A percentile compares a stretch with the other conserved stretches of the same genome.
phyloP scores from a whole-genome alignment of 2,797 vertebrate genomes.

The Anas capensis region DNA sequence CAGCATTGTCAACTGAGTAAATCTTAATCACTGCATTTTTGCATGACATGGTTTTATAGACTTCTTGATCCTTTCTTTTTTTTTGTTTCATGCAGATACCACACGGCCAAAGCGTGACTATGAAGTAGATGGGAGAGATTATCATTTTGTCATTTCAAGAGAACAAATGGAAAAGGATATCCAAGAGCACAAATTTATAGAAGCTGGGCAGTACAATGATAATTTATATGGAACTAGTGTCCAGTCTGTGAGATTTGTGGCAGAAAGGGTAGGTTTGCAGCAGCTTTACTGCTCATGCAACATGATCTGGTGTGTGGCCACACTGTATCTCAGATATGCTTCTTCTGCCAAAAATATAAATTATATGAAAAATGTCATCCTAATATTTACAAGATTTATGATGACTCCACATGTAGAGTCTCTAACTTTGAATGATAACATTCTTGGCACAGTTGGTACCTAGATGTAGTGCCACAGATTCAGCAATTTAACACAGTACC shows the following conservation, averaged over 20 bases:
- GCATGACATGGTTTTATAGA: not conserved
- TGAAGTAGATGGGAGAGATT: constrained; percentile 95
- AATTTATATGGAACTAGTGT: constrained; percentile 98
- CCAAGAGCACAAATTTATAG: constrained; percentile 99
- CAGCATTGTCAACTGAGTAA: not conserved
- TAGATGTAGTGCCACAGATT: not conserved
- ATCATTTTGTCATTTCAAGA: constrained; percentile 95
- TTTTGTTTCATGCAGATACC: constrained; percentile 84
- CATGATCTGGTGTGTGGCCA: not conserved
- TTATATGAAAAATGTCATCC: not conserved
- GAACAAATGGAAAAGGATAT: constrained; percentile 99
- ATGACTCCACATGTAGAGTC: not conserved
- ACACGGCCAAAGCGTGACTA: constrained; percentile 94
- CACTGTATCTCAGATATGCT: not conserved
- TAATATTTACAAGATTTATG: not conserved
- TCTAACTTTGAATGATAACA: not conserved
- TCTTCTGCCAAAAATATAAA: not conserved
- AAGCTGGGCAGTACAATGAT: constrained; percentile 98
- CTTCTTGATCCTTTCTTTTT: not conserved
- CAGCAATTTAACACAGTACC: not conserved
- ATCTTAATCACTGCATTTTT: not conserved
- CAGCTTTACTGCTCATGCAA: not conserved
- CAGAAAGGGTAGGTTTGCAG: constrained; percentile 89
- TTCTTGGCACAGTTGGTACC: not conserved
- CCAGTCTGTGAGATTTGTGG: constrained; percentile 96